phyloP scores from a whole-genome alignment of 2,113 vertebrate genomes.

The Circaetus gallicus region DNA sequence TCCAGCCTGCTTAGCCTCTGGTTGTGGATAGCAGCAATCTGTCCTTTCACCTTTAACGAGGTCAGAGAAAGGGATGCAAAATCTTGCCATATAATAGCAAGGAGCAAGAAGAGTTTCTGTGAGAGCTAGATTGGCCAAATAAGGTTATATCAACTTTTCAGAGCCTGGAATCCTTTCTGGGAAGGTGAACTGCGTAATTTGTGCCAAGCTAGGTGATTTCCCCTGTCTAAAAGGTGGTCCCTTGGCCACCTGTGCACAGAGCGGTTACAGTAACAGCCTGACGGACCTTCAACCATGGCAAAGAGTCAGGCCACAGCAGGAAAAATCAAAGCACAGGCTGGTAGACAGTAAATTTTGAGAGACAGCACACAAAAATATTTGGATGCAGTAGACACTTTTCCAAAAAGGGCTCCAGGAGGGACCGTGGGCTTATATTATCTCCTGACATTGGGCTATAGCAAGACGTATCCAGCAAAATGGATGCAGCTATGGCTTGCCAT shows the following conservation, averaged over 20 bases:
- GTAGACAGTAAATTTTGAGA: not conserved
- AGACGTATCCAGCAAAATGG: not conserved
- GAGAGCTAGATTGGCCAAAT: not conserved
- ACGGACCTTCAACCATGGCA: not conserved
- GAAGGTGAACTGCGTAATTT: not conserved
- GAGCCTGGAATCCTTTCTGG: not conserved
- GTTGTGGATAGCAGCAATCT: not conserved
- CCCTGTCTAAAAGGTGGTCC: not conserved
- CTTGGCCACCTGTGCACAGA: not conserved
- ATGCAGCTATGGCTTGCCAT: not conserved
- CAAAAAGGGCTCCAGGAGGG: not conserved
- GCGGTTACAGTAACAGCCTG: not conserved
- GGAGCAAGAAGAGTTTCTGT: not conserved
- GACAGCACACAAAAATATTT: not conserved
- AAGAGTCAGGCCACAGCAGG: not conserved
- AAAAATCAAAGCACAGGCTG: not conserved
- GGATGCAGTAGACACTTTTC: not conserved
- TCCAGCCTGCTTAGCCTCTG: not conserved
- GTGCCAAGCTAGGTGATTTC: not conserved
- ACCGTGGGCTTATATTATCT: not conserved
- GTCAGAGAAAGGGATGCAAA: not conserved
- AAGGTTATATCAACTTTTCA: not conserved
- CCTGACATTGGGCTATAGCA: not conserved
- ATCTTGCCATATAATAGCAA: not conserved
- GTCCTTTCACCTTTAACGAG: not conserved